Evolutionary conservation across 2,113 vertebrate genomes (phyloP).

Genomic region (Scomber japonicus): DNA sequence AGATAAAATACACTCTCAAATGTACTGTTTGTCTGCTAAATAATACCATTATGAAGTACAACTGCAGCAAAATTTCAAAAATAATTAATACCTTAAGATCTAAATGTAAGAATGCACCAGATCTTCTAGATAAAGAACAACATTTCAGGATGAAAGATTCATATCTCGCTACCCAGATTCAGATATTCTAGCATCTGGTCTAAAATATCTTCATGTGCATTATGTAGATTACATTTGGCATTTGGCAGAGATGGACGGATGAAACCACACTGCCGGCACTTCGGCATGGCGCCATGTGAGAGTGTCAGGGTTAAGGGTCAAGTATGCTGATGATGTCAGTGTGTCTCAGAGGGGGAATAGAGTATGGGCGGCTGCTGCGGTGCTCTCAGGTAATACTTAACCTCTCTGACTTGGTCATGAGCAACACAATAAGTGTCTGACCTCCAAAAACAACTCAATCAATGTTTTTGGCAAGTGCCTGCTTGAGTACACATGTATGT

Average conservation of each 20-base stretch:
- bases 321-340: conserved; percentile 75
- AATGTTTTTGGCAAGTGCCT: conserved; percentile 70
- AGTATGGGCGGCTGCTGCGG: conserved; percentile 64
- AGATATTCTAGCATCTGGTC: neutral
- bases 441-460: conserved; percentile 67
- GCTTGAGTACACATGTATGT: conserved; percentile 28
- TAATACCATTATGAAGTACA: neutral
- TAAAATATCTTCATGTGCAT: conserved; percentile 5
- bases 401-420: conserved; percentile 67
- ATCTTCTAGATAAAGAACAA: neutral
- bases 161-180: neutral
- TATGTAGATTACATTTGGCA: conserved; percentile 30
- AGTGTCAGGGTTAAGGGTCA: conserved; percentile 63
- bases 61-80: neutral
- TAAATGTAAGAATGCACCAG: neutral
- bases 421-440: conserved; percentile 77
- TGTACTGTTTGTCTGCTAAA: neutral
- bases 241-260: conserved; percentile 30
- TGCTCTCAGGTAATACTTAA: conserved; percentile 80
- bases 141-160: conserved; percentile 1
- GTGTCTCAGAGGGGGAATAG: conserved; percentile 59
- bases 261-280: conserved; percentile 15
- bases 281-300: conserved; percentile 56
- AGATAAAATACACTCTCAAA: conserved; percentile 22
- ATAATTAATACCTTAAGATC: neutral